phyloP scores from a whole-genome alignment of 2,113 vertebrate genomes.

The Dromiciops gliroides region DNA sequence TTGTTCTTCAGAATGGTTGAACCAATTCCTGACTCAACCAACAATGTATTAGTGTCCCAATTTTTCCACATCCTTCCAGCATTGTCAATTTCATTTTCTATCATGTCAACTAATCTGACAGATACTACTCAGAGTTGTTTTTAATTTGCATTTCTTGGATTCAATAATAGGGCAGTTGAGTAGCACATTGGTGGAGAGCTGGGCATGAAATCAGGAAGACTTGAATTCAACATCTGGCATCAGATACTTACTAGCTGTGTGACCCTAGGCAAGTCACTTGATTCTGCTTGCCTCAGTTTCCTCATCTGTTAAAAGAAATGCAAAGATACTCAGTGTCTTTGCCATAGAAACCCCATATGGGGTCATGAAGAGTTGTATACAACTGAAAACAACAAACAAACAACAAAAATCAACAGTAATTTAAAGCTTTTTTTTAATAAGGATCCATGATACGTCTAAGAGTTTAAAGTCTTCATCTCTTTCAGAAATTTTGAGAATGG shows the following conservation, averaged over 20 bases:
- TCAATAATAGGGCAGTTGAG: neutral
- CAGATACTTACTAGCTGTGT: neutral
- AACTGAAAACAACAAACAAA: neutral
- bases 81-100: neutral
- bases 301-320: neutral
- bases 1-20: neutral
- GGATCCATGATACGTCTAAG: neutral
- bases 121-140: neutral
- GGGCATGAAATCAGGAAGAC: neutral
- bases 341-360: neutral
- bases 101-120: neutral
- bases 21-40: neutral
- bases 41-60: neutral
- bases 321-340: neutral
- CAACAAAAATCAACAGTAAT: neutral
- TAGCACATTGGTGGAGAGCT: neutral
- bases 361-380: neutral
- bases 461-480: neutral
- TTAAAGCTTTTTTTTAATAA: neutral
- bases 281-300: neutral
- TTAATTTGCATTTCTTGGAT: neutral
- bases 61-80: neutral
- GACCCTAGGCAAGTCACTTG: neutral
- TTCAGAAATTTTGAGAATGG: neutral
- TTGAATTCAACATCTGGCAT: neutral